Percentiles rank a stretch among this genome's conserved stretches.
Conservation (phyloP, 2,113 vertebrate species). For the Astatoreochromis straeleni region DNA sequence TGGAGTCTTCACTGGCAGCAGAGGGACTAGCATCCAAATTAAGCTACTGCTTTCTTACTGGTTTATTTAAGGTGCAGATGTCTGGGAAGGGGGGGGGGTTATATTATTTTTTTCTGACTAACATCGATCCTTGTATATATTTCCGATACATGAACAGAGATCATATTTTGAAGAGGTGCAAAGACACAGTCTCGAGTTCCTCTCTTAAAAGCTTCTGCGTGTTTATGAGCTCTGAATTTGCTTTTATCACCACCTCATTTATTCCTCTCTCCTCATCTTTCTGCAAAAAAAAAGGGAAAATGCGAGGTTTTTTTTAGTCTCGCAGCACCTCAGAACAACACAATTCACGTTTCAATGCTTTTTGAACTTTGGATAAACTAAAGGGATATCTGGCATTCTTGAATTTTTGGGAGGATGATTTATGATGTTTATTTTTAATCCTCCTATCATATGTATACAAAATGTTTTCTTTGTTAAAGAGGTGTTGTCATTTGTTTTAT, state of each 20-base stretch:
- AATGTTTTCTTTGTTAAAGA: neutral
- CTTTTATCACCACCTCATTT: neutral
- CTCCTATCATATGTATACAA: neutral
- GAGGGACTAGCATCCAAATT: neutral
- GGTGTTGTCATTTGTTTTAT: neutral
- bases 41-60: neutral
- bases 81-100: neutral
- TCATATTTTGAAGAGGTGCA: neutral
- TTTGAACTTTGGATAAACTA: conserved; percentile 29
- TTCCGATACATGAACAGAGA: neutral
- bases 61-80: neutral
- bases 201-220: neutral
- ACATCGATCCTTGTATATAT: neutral
- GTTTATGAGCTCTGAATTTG: neutral
- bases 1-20: neutral
- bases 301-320: neutral
- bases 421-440: neutral
- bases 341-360: neutral
- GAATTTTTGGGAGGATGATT: neutral
- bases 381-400: conserved; percentile 33
- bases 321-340: conserved; percentile 16
- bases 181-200: neutral
- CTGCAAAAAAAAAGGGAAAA: conserved; percentile 30
- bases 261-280: neutral
- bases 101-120: neutral